Percentiles rank a stretch among this genome's conserved stretches.
Evolutionary conservation across 2,113 vertebrate species (phyloP).

Genomic region (Murina feae): DNA sequence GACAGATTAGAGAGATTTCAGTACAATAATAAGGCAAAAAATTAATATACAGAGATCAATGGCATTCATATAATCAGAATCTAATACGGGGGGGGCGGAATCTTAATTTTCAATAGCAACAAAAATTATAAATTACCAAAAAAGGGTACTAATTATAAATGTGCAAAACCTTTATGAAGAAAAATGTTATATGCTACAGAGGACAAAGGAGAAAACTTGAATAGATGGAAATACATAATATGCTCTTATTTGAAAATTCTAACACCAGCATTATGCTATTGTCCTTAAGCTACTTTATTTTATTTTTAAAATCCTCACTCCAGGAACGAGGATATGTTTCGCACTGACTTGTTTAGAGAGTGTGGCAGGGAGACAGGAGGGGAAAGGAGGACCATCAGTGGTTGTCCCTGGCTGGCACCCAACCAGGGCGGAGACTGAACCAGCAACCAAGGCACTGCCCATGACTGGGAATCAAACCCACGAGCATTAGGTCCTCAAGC

Average conservation of each 20-base stretch:
- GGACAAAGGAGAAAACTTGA: not conserved
- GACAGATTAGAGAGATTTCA: not conserved
- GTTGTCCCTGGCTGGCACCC: no score
- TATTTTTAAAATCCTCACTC: no score
- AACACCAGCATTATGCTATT: not conserved
- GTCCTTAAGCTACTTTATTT: no score
- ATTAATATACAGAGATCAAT: not conserved
- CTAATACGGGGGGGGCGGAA: not conserved
- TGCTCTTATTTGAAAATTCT: no score
- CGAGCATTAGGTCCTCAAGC: no score
- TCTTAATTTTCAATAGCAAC: not conserved
- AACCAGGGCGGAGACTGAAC: no score
- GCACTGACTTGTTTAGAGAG: no score
- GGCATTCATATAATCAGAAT: not conserved
- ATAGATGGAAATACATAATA: not conserved
- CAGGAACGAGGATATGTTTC: no score
- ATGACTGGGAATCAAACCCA: no score
- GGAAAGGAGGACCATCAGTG: no score
- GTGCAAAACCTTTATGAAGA: not conserved
- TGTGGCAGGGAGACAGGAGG: no score
- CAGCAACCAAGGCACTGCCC: no score
- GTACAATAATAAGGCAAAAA: not conserved
- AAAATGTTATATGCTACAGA: not conserved
- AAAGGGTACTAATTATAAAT: not conserved
- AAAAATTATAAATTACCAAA: not conserved